Evolutionary conservation across 2,113 vertebrate genomes (phyloP), one percentile per base, ranked within the genome.

Genomic region (Synodontis membranacea): DNA sequence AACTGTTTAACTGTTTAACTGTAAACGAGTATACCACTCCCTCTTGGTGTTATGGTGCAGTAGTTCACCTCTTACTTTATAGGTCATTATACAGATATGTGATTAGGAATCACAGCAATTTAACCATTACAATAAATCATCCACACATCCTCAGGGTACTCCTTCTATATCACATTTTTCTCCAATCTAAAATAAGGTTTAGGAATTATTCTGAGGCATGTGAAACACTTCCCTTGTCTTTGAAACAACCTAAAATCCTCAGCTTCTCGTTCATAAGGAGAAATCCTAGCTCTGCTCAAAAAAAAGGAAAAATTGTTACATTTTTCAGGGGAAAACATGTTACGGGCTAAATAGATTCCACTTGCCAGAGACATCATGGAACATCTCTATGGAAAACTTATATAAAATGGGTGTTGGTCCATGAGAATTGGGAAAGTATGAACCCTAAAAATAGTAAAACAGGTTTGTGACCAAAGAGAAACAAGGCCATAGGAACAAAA

Each of bases 391-490:
- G 82, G 82, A 87, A 89, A 87, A 89, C 23, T 54, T 89, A 64
- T 89, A 64, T 85, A 87, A 84, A 85, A 86, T 79, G 93, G 93
- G 92, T 91, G 93, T 93, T 91, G 92, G 91, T 91, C 74, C 88
- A 80, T 56, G 44, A 84, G 85, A 70, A 60, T 74, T 78, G 68
- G 88, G 52, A 88, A 88, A 91, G 84, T 86, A 88, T 91, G 70
- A 76, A 9, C 88, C 90, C 80, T 81, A 64, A 48, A 48, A 86
- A 89, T 90, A 84, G 83, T 91, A 87, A 72, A 88, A 83, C 90
- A 89, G 44, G 34, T 70, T 78, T 64, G 23, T 46, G 80, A 68
- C 60, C 3, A 48, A 52, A 76, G 68, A 68, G 52, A 82, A 60
- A 70, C 14, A 19, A 72, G 42, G 28, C 64, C 74, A 50, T 14